Percentiles rank a stretch among this genome's conserved stretches.
Conservation (phyloP, 2,113 vertebrate species). For the Phalacrocorax carbo region DNA sequence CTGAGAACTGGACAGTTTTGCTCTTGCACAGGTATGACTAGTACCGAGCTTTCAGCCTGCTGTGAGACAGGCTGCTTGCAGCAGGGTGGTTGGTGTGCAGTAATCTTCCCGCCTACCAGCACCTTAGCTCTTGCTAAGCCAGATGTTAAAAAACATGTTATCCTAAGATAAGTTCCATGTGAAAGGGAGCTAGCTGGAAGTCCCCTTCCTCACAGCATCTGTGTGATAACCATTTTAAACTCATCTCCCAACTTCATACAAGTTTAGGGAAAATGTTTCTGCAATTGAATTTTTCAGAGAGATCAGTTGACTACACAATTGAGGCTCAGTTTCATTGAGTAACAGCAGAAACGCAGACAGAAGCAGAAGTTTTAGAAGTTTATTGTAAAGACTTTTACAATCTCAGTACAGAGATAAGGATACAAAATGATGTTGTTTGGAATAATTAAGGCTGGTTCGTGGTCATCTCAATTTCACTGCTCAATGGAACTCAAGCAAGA, state of each 20-base stretch:
- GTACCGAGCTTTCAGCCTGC: background rate
- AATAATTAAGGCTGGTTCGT: conserved; percentile 55
- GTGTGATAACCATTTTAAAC: background rate
- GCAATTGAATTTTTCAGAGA: background rate
- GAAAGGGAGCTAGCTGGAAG: background rate
- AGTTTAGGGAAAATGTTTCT: background rate
- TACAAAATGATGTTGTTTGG: conserved; percentile 31
- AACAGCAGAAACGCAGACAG: conserved; percentile 32
- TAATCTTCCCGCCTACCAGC: background rate
- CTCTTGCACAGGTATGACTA: background rate
- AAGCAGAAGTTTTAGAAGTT: conserved; percentile 8
- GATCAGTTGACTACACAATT: background rate
- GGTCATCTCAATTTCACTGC: conserved; percentile 27
- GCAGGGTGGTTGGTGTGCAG: background rate
- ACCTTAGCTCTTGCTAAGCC: background rate
- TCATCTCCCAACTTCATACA: background rate
- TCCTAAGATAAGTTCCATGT: background rate
- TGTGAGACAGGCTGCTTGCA: background rate
- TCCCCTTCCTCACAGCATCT: background rate
- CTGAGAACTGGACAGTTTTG: background rate
- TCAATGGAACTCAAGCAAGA: conserved; percentile 37
- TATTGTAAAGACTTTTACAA: conserved; percentile 59
- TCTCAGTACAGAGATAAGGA: conserved; percentile 2
- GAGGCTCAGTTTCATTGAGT: conserved; percentile 20
- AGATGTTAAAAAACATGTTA: background rate